Conservation (phyloP, 2,113 vertebrate species). For the Mus spicilegus region DNA sequence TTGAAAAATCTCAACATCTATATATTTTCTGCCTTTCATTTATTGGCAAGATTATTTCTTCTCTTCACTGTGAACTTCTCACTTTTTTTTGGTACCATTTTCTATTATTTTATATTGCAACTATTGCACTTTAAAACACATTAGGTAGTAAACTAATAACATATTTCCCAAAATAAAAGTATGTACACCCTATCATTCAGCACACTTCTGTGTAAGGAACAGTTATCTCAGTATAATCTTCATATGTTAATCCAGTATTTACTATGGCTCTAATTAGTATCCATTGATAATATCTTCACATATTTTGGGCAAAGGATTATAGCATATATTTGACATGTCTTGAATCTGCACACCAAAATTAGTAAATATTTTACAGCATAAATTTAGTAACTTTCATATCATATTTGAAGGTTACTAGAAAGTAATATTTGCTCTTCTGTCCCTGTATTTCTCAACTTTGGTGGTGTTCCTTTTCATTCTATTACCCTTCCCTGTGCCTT, state of each 20-base stretch:
- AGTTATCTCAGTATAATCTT: neutral
- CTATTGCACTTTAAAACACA: neutral
- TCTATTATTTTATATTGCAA: neutral
- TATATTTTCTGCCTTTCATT: neutral
- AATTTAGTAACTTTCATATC: neutral
- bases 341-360: neutral
- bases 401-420: neutral
- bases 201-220: neutral
- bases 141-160: neutral
- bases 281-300: neutral
- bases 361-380: neutral
- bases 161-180: neutral
- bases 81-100: neutral
- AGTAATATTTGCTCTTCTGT: neutral
- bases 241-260: neutral
- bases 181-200: neutral
- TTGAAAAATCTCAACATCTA: neutral
- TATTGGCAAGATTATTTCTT: neutral
- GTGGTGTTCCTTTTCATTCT: neutral
- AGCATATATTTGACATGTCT: neutral
- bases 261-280: neutral
- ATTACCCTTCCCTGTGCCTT: neutral
- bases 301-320: neutral
- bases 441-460: neutral
- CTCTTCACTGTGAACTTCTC: neutral